Evolutionary conservation across 2,113 vertebrate species (phyloP).

Genomic region (Panurus biarmicus): DNA sequence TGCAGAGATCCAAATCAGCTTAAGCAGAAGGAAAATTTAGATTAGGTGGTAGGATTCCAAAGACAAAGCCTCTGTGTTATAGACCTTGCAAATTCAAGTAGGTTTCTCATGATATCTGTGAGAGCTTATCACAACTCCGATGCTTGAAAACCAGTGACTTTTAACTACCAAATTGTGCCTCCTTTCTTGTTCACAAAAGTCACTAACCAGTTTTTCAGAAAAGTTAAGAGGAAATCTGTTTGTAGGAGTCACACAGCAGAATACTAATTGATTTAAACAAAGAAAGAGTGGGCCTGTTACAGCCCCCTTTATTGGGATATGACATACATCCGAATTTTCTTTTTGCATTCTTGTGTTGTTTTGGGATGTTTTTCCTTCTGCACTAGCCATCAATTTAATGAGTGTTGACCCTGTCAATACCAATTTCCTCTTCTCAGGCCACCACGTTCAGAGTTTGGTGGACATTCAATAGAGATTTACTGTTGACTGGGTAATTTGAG

Average conservation of each 20-base stretch:
- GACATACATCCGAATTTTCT: constrained; percentile 5
- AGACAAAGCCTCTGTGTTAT: background rate
- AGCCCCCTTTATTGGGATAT: constrained; percentile 10
- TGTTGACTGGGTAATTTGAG: constrained; percentile 73
- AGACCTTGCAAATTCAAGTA: background rate
- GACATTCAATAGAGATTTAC: constrained; percentile 68
- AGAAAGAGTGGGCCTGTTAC: background rate
- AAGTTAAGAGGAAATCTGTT: background rate
- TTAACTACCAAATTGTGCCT: background rate
- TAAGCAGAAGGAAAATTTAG: background rate
- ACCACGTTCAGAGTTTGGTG: constrained; percentile 49
- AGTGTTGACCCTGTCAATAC: constrained; percentile 62
- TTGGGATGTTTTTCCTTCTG: background rate
- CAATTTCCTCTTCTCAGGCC: constrained; percentile 66
- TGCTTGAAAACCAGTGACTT: background rate
- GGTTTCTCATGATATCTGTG: background rate
- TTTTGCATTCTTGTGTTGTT: background rate
- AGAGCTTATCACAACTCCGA: background rate
- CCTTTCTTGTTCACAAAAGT: constrained; percentile 7
- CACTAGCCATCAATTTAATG: constrained; percentile 56
- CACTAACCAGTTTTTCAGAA: background rate
- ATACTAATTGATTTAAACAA: constrained; percentile 35
- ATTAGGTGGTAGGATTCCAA: background rate
- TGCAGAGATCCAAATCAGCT: background rate
- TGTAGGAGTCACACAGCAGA: background rate